phyloP scores from a whole-genome alignment of 2,797 vertebrate species.

The Onychomys torridus region DNA sequence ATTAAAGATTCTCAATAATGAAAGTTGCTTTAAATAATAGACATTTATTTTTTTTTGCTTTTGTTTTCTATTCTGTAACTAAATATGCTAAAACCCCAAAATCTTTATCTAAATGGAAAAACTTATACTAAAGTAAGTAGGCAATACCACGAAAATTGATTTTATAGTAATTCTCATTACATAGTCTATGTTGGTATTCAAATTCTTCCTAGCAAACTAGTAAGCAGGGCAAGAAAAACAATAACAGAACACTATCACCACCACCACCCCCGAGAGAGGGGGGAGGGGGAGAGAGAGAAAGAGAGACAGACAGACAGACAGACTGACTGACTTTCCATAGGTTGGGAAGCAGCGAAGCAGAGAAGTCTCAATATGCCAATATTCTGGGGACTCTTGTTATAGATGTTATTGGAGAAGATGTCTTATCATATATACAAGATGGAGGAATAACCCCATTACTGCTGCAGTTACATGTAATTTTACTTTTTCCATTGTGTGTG shows the following conservation, averaged over 20 bases:
- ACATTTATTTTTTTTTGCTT: constrained; percentile 7
- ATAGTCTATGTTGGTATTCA: constrained; percentile 8
- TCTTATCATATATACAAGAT: not conserved
- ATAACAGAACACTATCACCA: not conserved
- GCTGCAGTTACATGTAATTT: not conserved
- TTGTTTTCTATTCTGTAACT: constrained; percentile 31
- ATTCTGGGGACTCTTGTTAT: not conserved
- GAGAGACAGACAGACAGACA: not conserved
- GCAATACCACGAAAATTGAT: constrained; percentile 25
- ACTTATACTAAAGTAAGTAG: constrained; percentile 24
- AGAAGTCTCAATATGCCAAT: not conserved
- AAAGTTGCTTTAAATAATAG: constrained; percentile 55
- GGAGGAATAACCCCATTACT: not conserved
- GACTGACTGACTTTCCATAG: not conserved
- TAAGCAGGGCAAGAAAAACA: not conserved
- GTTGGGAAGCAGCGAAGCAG: not conserved
- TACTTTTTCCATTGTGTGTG: no score
- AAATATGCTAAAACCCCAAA: constrained; percentile 47
- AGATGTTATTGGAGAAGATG: not conserved
- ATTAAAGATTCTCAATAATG: constrained; percentile 15
- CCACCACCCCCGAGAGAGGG: no score
- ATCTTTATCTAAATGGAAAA: constrained; percentile 49
- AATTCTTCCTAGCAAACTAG: not conserved
- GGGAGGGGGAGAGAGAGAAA: not conserved
- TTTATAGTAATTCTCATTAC: not conserved